Evolutionary conservation across 2,888 invertebrate genomes (phyloP), one percentile per base, ranked within the genome.

Genomic region (Escarpia spicata): DNA sequence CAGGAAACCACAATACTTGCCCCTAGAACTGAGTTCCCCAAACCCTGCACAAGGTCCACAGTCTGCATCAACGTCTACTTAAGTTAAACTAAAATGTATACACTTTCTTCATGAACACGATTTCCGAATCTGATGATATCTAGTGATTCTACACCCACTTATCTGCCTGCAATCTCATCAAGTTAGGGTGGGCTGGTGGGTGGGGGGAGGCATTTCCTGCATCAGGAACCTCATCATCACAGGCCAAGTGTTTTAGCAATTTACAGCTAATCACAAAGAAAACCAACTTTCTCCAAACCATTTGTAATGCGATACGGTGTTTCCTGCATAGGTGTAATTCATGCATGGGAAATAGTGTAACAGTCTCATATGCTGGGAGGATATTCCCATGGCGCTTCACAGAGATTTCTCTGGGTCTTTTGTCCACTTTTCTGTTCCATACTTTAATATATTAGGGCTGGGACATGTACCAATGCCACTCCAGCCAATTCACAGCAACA

Each of bases 181-280:
- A 75, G n/a, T 26, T 26, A n/a, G 19, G 75, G 75, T 75, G 75
- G 75, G 75, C 1, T 37, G 37, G 37, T 37, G 37, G 37, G 37
- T 37, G 37, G 37, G 37, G 37, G 37, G 37, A 37, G 37, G 26
- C n/a, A 75, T 75, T 75, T 75, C 75, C 75, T 75, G 75, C 19
- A 75, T 26, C 75, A 75, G 0, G 75, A 75, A 75, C 75, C 75
- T 26, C 75, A 12, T 52, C 75, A 75, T 26, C 26, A 26, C 26
- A 26, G 75, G n/a, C 4, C 75, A 75, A 75, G 26, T 19, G 75
- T 75, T 75, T 75, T 26, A 75, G 75, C 75, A 75, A 75, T 75
- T 75, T 75, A 75, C 75, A 75, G 75, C 75, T 75, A 75, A 75
- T 75, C 75, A 75, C 75, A 75, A 75, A 26, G 75, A 75, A 52